Conservation (phyloP, 2,113 vertebrate genomes). For the Hiodon alosoides region DNA sequence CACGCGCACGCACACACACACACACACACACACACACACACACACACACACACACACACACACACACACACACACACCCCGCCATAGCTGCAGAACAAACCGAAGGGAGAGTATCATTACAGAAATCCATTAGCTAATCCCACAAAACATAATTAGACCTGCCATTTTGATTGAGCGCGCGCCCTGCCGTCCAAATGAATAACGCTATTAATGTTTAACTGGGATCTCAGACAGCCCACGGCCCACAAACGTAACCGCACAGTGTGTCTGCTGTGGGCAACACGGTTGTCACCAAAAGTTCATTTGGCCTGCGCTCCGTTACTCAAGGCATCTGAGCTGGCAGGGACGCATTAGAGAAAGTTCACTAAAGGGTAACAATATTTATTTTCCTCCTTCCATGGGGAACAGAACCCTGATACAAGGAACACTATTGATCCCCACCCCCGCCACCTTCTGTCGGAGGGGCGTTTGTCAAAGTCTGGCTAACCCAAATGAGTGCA, state of each 20-base stretch:
- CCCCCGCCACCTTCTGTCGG: slow-evolving; percentile 5
- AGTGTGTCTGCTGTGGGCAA: slow-evolving; percentile 23
- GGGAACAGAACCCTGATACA: slow-evolving; percentile 19
- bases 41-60: no score
- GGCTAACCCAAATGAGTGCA: slow-evolving; percentile 19
- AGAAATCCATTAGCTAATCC: slow-evolving; percentile 85
- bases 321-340: slow-evolving; percentile 17
- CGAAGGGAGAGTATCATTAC: slow-evolving; percentile 68
- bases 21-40: no score
- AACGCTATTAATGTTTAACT: slow-evolving; percentile 84
- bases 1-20: no score
- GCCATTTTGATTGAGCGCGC: slow-evolving; percentile 83
- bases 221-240: slow-evolving; percentile 66
- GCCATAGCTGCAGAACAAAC: slow-evolving; percentile 20
- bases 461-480: slow-evolving; percentile 23
- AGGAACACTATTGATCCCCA: slow-evolving; percentile 27
- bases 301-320: slow-evolving; percentile 25
- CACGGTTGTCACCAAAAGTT: slow-evolving; percentile 22
- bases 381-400: slow-evolving; percentile 28
- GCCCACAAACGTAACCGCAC: slow-evolving; percentile 42
- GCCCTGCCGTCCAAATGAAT: slow-evolving; percentile 68
- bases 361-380: slow-evolving; percentile 37
- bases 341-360: slow-evolving; percentile 27
- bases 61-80: not conserved
- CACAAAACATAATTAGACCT: slow-evolving; percentile 86